These are phyloP conservation scores for Octodon degus DNA, from an alignment of 2,113 vertebrate genomes.

Conservation along the genomic window DNA sequence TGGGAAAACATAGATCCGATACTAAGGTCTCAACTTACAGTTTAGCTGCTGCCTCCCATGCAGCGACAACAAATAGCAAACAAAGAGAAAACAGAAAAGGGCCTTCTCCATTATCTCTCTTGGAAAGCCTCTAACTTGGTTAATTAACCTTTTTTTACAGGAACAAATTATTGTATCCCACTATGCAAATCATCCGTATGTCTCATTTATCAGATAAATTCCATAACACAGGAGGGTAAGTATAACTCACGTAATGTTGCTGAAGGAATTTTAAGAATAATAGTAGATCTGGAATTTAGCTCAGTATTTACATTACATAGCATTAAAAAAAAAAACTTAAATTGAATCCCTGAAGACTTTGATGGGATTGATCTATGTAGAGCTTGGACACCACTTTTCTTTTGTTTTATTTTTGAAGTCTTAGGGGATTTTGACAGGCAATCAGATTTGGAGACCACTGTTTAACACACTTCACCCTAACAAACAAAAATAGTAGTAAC, in stretches of 20 bases:
- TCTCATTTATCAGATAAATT: neutral
- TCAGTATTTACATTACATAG: neutral
- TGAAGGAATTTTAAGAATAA: neutral
- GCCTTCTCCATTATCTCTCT: neutral
- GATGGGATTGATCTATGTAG: neutral
- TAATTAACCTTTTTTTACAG: conserved; percentile 17
- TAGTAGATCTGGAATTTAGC: neutral
- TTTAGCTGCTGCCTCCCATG: neutral
- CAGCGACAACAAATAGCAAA: neutral
- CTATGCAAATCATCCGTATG: neutral
- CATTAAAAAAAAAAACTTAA: neutral
- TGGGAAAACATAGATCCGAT: neutral
- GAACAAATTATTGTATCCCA: neutral
- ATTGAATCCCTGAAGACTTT: neutral
- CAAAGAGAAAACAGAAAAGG: neutral
- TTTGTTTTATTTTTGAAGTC: neutral
- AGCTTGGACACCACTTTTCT: neutral
- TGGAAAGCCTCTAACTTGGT: neutral
- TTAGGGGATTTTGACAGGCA: neutral
- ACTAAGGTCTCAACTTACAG: neutral
- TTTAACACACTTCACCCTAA: neutral
- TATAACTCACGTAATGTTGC: neutral
- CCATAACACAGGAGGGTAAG: neutral
- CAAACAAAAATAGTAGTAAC: neutral
- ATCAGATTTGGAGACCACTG: neutral